Evolutionary conservation across 2,797 vertebrate genomes (phyloP).

Genomic region (Prionace glauca): DNA sequence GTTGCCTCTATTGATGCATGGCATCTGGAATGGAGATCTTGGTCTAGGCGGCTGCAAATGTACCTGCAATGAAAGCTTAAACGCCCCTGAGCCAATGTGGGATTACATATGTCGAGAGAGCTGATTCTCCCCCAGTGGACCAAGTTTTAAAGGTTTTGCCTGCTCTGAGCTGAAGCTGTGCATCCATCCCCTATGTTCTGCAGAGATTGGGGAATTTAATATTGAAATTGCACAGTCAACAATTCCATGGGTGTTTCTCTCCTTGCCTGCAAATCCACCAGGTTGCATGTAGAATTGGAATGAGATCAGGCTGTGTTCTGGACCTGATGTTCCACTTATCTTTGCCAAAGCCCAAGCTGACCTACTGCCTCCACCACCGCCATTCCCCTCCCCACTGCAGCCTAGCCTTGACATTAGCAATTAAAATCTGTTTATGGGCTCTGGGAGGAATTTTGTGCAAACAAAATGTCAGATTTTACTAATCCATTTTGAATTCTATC

Average conservation of each 20-base stretch:
- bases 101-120: neutral
- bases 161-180: neutral
- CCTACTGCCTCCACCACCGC: no score
- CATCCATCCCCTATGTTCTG: neutral
- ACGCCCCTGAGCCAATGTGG: neutral
- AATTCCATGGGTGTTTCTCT: neutral
- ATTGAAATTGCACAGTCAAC: neutral
- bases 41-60: neutral
- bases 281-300: neutral
- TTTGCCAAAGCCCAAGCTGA: no score
- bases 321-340: neutral
- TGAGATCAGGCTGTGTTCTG: neutral
- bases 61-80: neutral
- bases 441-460: neutral
- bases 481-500: neutral
- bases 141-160: neutral
- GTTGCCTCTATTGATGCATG: neutral
- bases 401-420: neutral
- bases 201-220: neutral
- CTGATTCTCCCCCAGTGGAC: no score
- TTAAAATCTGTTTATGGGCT: neutral
- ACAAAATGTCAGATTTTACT: neutral
- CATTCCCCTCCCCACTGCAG: neutral
- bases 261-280: neutral
- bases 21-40: neutral